Evolutionary conservation across 2,888 invertebrate species (phyloP), one percentile per base, ranked within the genome.

Genomic region (Epiblema foenella): DNA sequence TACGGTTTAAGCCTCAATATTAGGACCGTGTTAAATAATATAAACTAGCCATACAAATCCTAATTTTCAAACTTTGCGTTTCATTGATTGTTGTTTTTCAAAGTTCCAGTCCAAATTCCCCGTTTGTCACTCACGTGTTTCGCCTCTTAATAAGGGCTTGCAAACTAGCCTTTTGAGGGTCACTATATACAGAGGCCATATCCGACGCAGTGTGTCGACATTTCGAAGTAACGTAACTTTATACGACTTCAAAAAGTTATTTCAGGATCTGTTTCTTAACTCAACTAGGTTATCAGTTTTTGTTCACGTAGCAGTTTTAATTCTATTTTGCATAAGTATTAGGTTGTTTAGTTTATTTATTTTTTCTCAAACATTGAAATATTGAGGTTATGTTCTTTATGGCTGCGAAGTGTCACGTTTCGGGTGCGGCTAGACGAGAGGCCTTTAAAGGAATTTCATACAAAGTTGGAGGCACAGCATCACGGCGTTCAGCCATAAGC

Each of bases 61-160:
- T 49, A 12, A 52, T 29, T 54, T 68, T 29, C 54, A 11, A 42
- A 62, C n/a, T 62, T 54, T 33, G 62, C 54, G 60, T 52, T 60
- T 54, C 29, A 54, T 33, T 56, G 24, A 65, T 56, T 65, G 15
- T 10, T 9, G 37, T 63, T 17, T 69, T 69, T 37, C 24, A 7
- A 68, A 68, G 56, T 62, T 54, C 62, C 56, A 62, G 37, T 54
- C 59, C 33, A 56, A 54, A 56, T 54, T 56, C 29, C 49, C 52
- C 20, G 18, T 68, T 60, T 9, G 42, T 42, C 17, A 39, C 33
- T 62, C 56, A 69, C 68, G 52, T 59, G 64, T 69, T 58, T 64
- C 12, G 62, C 56, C 62, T 69, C 64, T 75, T 69, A 70, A 79
- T 69, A 69, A 79, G 78, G 77, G 77, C 75, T 74, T 56, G 52